Evolutionary conservation across 2,888 invertebrate species (phyloP).

Genomic region (Adelphocoris suturalis): DNA sequence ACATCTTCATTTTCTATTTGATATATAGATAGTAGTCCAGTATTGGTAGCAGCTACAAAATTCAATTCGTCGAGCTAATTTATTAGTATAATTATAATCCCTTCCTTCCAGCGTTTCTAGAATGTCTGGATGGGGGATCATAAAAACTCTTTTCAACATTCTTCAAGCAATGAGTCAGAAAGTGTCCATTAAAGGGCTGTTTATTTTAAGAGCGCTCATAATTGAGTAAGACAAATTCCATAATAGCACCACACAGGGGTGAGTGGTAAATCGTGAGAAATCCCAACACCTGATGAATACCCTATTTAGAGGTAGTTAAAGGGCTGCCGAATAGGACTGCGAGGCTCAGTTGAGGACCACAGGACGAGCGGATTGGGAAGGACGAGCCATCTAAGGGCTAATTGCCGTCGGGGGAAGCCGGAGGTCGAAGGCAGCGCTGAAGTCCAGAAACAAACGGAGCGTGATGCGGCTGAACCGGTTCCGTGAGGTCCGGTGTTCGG

Average conservation of each 20-base stretch:
- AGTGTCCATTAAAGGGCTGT: not conserved
- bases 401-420: slow-evolving; percentile 26
- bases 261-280: not conserved
- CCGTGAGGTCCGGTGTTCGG: slow-evolving; percentile 36
- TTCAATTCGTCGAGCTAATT: too few species aligned
- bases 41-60: too few species aligned
- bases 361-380: not conserved
- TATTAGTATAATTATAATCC: too few species aligned
- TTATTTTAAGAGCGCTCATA: not conserved
- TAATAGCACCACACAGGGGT: not conserved
- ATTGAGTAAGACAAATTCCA: not conserved
- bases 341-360: not conserved
- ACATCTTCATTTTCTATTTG: too few species aligned
- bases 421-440: slow-evolving; percentile 39
- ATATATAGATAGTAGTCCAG: too few species aligned
- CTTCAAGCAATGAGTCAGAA: not conserved
- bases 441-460: slow-evolving; percentile 49
- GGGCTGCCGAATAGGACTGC: not conserved
- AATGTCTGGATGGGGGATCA: too few species aligned
- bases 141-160: not conserved
- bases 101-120: too few species aligned
- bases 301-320: slow-evolving; percentile 17
- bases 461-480: slow-evolving; percentile 63
- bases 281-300: not conserved
- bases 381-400: slow-evolving; percentile 34